Conservation (phyloP, 2,797 vertebrate genomes). For the Sebastes diaconus region DNA sequence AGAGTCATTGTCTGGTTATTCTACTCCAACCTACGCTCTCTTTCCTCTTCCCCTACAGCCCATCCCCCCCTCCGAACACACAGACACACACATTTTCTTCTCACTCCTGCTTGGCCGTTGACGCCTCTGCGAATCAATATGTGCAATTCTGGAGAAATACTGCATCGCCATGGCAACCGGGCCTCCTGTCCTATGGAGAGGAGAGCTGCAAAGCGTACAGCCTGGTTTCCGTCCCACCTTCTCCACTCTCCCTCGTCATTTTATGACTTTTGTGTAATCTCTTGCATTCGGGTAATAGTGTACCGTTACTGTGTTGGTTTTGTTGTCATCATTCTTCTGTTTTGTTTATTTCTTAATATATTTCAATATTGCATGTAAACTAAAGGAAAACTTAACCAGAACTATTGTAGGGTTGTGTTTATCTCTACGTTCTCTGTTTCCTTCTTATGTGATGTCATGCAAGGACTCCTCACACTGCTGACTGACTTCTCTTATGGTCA, state of each 20-base stretch:
- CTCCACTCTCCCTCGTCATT: neutral
- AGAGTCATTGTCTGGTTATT: conserved; percentile 63
- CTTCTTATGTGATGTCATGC: no score
- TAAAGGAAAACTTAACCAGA: neutral
- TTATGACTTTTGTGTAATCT: conserved; percentile 30
- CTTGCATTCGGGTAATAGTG: neutral
- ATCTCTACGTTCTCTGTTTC: neutral
- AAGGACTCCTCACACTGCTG: neutral
- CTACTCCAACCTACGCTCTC: conserved; percentile 32
- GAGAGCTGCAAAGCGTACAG: conserved; percentile 58
- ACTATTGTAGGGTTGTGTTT: neutral
- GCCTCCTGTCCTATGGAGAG: conserved; percentile 88
- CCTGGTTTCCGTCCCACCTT: conserved; percentile 53
- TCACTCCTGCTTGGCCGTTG: conserved; percentile 93
- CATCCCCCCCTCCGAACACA: conserved; percentile 52
- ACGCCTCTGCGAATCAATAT: conserved; percentile 98
- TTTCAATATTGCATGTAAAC: neutral
- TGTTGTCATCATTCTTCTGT: neutral
- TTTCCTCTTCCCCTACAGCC: conserved; percentile 51
- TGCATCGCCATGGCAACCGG: conserved; percentile 97
- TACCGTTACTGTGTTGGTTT: neutral
- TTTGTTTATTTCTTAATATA: neutral
- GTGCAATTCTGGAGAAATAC: conserved; percentile 99
- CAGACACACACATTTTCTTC: conserved; percentile 81
- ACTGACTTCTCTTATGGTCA: neutral